A percentile compares a stretch with the other conserved stretches of the same genome.
These are phyloP conservation scores for Sminthurides aquaticus DNA, from an alignment of 2,888 invertebrate genomes.

Conservation along the genomic window DNA sequence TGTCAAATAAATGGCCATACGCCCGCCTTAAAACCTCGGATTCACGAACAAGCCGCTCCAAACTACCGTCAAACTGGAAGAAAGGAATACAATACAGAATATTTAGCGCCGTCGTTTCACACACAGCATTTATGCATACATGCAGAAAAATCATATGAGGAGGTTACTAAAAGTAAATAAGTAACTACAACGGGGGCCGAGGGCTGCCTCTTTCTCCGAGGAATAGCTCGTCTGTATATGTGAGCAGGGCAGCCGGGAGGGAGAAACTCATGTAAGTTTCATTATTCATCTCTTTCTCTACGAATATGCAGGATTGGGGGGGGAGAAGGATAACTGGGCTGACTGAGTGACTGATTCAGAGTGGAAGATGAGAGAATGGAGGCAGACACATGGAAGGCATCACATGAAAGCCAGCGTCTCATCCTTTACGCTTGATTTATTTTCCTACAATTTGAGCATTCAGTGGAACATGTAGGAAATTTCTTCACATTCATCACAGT, in stretches of 20 bases:
- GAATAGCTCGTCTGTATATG: too few relatives aligned
- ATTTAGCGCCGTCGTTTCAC: too few relatives aligned
- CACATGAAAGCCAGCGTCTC: not conserved
- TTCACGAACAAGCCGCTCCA: constrained; percentile 91
- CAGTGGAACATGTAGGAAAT: not conserved
- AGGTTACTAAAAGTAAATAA: too few relatives aligned
- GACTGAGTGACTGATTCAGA: not conserved
- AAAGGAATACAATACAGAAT: not conserved
- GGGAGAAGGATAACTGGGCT: not conserved
- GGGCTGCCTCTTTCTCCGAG: too few relatives aligned
- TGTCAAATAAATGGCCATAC: constrained; percentile 97
- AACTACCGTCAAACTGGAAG: constrained; percentile 87
- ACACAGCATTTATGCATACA: too few relatives aligned
- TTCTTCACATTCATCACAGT: not conserved
- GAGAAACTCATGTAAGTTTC: not conserved
- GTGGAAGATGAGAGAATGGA: too few relatives aligned
- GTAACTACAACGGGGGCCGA: too few relatives aligned
- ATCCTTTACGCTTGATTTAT: not conserved
- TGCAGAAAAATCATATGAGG: too few relatives aligned
- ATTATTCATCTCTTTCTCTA: not conserved
- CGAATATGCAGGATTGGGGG: not conserved
- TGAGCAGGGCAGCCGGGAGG: too few relatives aligned
- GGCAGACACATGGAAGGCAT: not conserved
- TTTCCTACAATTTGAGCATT: not conserved
- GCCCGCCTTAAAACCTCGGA: constrained; percentile 92